A percentile compares a stretch with the other conserved stretches of the same genome.
Evolutionary conservation across 2,113 vertebrate genomes (phyloP).

Genomic region (Struthidea cinerea): DNA sequence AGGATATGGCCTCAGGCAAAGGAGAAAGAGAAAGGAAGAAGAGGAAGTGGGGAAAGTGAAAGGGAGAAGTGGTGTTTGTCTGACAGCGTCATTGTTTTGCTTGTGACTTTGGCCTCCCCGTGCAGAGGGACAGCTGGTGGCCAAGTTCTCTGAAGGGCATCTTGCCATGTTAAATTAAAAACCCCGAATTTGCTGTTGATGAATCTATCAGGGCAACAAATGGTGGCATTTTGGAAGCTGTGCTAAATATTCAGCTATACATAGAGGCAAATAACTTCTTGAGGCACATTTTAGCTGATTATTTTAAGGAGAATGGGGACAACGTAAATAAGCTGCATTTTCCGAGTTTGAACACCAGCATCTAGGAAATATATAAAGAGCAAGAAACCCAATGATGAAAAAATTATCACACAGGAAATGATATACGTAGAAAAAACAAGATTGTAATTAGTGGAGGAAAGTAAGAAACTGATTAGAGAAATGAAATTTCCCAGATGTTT

Average conservation of each 20-base stretch:
- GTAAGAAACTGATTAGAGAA: conserved; percentile 58
- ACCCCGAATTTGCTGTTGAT: neutral
- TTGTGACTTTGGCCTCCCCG: neutral
- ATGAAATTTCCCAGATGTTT: conserved; percentile 50
- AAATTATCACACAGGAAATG: conserved; percentile 29
- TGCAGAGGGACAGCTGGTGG: neutral
- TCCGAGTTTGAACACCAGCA: neutral
- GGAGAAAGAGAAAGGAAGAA: neutral
- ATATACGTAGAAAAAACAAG: conserved; percentile 31
- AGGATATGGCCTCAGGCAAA: neutral
- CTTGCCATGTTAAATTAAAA: neutral
- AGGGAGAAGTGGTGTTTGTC: neutral
- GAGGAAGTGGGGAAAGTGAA: neutral
- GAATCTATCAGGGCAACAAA: neutral
- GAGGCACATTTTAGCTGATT: neutral
- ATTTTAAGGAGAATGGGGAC: neutral
- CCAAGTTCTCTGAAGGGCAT: neutral
- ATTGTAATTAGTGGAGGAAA: conserved; percentile 47
- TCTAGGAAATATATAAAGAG: conserved; percentile 27
- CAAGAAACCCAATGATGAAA: conserved; percentile 40
- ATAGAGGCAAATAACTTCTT: neutral
- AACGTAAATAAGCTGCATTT: neutral
- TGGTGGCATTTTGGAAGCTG: neutral
- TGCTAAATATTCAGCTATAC: neutral
- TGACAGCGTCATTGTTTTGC: neutral